Evolutionary conservation across 2,113 vertebrate species (phyloP), one percentile per base, ranked within the genome.

Genomic region (Sprattus sprattus): DNA sequence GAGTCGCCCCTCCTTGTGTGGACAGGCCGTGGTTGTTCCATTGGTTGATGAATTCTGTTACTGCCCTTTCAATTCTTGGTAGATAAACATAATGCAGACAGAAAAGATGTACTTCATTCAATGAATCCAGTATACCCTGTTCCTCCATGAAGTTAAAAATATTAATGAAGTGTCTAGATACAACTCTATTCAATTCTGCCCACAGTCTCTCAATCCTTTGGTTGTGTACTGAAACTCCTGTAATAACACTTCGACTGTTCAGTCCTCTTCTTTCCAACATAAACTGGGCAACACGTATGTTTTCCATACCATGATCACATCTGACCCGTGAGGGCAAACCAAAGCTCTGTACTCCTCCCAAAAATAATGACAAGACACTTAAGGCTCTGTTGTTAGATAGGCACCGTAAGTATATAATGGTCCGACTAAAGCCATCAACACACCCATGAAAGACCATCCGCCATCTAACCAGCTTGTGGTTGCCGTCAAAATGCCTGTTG

Each of bases 61-160:
- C 52, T 18, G 86, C 81, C 28, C 80, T 85, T 44, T 87, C 81
- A 82, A 89, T 54, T 49, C 25, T 32, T n/a, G 82, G 85, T 32
- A 82, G n/a, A 81, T 45, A 88, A n/a, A 87, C 85, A 2, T 18
- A 87, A 47, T 88, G 88, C 0, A 86, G n/a, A 64, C 88, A 89
- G 60, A 81, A 89, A 15, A 89, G 2, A 10, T 47, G 46, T 47
- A 32, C 20, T 75, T 89, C 85, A 86, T 32, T 54, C 2, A 78
- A 39, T 39, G 85, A 86, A 49, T 86, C 44, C 7, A 88, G 18
- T 2, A 87, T 60, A 15, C 80, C 64, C 20, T 86, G 46, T 7
- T 84, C 9, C 25, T 84, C 88, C 85, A 86, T 86, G 47, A 84
- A 88, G 13, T 16, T 52, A 15, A 88, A 88, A 18, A 85, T 81